Base-by-base conservation (phyloP, 2,113 vertebrate genomes). In the Alaudala cheleensis region DNA sequence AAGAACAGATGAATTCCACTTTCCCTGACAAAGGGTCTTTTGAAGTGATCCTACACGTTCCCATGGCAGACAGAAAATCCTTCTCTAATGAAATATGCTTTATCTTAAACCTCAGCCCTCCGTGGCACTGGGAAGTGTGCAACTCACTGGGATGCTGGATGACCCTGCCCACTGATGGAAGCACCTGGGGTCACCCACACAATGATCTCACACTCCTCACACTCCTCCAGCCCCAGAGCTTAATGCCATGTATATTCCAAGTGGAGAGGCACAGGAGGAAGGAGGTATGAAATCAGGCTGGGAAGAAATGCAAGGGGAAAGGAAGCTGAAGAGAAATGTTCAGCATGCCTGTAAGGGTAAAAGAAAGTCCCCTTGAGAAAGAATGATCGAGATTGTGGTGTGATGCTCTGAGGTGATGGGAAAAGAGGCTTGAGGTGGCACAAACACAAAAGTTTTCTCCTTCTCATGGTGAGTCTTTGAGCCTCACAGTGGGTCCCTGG, bases 11-110 rank as follows among this genome's bases (percentile, higher is more conserved):
- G 44, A 76, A 39, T 79, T 90, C 42, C 70, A 67, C 44, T 53
- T 62, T 39, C 25, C 39, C 6, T 54, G 89, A 95, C 89, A 96
- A 97, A 96, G 45, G 62, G 49, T 67, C 72, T 92, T 95, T 97
- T 80, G 94, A 73, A 81, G 23, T 54, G 39, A 90, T 95, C 91
- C 91, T 92, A 82, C 93, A 87, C 37, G 53, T 51, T 96, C 54
- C 84, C 5, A 15, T 13, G 33, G 65, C 60, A 87, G 78, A 71
- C 10, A 89, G 73, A 89, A 88, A 85, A 91, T 14, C 19, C n/a
- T 58, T n/a, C 58, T 25, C 76, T 81, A 78, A 81, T 72, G 67
- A 49, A 81, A 33, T 33, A 28, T 23, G 73, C 5, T 93, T 78
- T 81, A 77, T 81, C 72, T 74, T 54, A 92, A 96, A 71, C 29